phyloP scores from a whole-genome alignment of 2,888 invertebrate genomes.

The Andrena minutula region DNA sequence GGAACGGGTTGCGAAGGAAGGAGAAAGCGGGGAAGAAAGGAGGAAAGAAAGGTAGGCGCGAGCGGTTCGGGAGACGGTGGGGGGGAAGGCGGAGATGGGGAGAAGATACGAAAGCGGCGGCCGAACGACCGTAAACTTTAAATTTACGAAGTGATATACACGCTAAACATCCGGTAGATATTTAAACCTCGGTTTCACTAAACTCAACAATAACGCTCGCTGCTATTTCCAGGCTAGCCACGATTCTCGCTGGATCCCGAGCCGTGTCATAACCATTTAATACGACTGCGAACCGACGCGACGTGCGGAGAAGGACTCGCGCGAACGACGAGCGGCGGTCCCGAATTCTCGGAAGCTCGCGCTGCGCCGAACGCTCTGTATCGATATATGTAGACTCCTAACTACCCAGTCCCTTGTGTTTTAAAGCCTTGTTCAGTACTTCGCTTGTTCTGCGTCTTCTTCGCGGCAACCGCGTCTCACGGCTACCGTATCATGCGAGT shows the following conservation, averaged over 20 bases:
- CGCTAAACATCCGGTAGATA: constrained; percentile 84
- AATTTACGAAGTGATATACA: constrained; percentile 84
- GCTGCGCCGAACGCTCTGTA: not conserved
- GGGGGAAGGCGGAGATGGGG: constrained; percentile 9
- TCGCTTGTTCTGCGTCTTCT: not conserved
- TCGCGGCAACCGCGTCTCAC: not conserved
- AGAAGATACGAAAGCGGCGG: constrained; percentile 51
- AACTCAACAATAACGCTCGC: constrained; percentile 77
- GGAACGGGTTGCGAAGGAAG: not conserved
- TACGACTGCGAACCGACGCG: constrained; percentile 26
- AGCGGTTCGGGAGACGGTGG: constrained; percentile 26
- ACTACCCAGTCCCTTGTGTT: not conserved
- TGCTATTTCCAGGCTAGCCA: constrained; percentile 76
- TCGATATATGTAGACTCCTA: not conserved
- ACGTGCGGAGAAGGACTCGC: not conserved
- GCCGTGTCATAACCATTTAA: constrained; percentile 56
- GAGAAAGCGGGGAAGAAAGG: constrained; percentile 15
- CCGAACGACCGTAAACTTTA: constrained; percentile 80
- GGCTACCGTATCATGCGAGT: not conserved
- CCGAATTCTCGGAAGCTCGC: constrained; percentile 7
- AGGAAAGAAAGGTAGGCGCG: constrained; percentile 8
- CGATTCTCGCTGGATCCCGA: constrained; percentile 40
- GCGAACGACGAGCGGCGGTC: not conserved
- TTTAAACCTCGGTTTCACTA: constrained; percentile 81
- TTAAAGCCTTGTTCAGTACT: not conserved